Base-by-base conservation (phyloP, 1,140 invertebrate species). In the Nasonia longicornis region DNA sequence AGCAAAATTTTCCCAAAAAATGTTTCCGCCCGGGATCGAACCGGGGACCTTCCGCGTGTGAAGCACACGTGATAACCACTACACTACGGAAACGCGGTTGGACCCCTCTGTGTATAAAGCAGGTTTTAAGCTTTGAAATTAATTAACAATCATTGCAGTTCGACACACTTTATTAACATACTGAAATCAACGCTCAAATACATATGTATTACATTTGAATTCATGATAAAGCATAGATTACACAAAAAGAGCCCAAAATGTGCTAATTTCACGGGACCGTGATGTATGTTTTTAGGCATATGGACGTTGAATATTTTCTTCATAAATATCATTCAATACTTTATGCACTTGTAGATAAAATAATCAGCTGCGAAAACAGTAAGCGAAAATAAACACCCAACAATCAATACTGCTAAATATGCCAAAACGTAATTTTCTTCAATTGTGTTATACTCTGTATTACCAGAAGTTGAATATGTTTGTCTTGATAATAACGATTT, bases 21-120 rank as follows among this genome's bases (percentile, higher is more conserved):
- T 95, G 94, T 94, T 95, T 94, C 94, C 94, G 94, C 94, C 95
- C 94, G 94, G 94, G 94, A 93, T 95, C 94, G 94, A 95, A 95
- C 94, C 94, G 94, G 94, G 94, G 95, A 94, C 94, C 94, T 95
- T 95, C 93, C 92, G 93, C 93, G 93, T 94, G 93, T 94, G 93
- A 94, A 92, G 72, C 72, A 74, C 72, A 74, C 72, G 72, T 63
- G 72, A 74, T 74, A 74, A 74, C 72, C 72, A 74, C 93, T 94
- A 94, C 93, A 93, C 92, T 92, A 93, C 92, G 92, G 89, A 93
- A 93, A 93, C 92, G 12, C 31, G 16, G 16, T 70, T 20, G 38
- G 22, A 26, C 22, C 66, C 22, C 10, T 7, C 12, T 26, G 22
- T 67, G 6, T 67, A 67, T 67, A 67, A 67, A 14, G 66, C 66